These are phyloP conservation scores for Meiosimyza decipiens DNA, from an alignment of 2,888 invertebrate species.

Conservation along the genomic window DNA sequence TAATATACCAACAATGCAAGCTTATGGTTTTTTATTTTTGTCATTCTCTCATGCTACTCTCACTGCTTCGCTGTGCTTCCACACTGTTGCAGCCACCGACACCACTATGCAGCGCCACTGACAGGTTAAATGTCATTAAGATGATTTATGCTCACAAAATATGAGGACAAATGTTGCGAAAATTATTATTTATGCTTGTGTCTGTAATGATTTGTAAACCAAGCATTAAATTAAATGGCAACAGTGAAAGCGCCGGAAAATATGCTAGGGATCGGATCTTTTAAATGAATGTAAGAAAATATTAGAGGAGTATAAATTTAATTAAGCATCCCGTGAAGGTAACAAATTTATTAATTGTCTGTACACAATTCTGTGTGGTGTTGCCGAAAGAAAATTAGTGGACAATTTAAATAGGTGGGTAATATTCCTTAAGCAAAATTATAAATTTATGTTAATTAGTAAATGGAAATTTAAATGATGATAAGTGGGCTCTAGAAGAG, in stretches of 20 bases:
- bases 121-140: conserved; percentile 24
- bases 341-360: conserved; percentile 8
- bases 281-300: background rate
- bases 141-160: conserved; percentile 24
- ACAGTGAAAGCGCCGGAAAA: conserved; percentile 16
- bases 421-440: background rate
- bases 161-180: conserved; percentile 18
- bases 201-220: conserved; percentile 45
- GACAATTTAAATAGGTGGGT: conserved; percentile 2
- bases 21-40: background rate
- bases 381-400: background rate
- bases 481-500: too few relatives aligned
- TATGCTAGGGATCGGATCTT: background rate
- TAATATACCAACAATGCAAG: conserved; percentile 11
- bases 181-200: conserved; percentile 45
- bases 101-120: background rate
- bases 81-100: background rate
- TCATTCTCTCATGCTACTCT: background rate
- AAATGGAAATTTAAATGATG: too few relatives aligned
- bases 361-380: background rate
- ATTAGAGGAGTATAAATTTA: background rate
- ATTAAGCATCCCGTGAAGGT: background rate
- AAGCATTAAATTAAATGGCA: conserved; percentile 44
- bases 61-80: background rate
- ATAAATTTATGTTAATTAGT: too few relatives aligned